Base-by-base conservation (phyloP, 2,888 invertebrate genomes). In the Drosophila borborema region DNA sequence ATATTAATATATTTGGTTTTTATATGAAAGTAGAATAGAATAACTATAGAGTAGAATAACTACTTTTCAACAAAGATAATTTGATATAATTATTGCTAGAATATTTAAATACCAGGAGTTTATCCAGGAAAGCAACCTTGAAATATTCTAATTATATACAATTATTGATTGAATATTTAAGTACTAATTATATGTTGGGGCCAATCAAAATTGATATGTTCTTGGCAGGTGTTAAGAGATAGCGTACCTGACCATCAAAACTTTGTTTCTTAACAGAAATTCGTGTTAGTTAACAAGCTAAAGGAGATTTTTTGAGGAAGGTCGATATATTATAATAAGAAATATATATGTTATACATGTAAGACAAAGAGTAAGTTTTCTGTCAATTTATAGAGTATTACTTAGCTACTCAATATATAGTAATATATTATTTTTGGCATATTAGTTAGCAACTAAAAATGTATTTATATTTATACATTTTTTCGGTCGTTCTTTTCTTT, bases 111-210 rank as follows among this genome's bases (percentile, higher is more conserved):
- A 34, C 10, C n/a, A n/a, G 31, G 6, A 31, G 10, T n/a, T 31
- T 1, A 48, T n/a, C 9, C n/a, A 31, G 49, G 8, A 45, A 36
- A 36, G 14, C 2, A 43, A 28, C 16, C 55, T 54, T 54, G 16
- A 61, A 61, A n/a, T 41, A 31, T 23, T 31, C 5, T 20, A 55
- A 61, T 20, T 41, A 41, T 2, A 41, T n/a, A 41, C 41, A 60
- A 28, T 41, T 66, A n/a, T 38, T 23, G 38, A 40, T 23, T 34
- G 38, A 73, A 64, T 73, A 73, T 46, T 23, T 10, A 14, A 53
- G 31, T 38, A 40, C 9, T 46, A 60, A 66, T 66, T 60, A 56
- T 45, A 64, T 55, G 40, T n/a, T n/a, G 12, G 12, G 10, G 10
- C 5, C 38, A 36, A 31, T 10, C 31, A 16, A 53, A 40, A 23